Conservation (phyloP, 2,113 vertebrate species). For the Tympanuchus pallidicinctus region DNA sequence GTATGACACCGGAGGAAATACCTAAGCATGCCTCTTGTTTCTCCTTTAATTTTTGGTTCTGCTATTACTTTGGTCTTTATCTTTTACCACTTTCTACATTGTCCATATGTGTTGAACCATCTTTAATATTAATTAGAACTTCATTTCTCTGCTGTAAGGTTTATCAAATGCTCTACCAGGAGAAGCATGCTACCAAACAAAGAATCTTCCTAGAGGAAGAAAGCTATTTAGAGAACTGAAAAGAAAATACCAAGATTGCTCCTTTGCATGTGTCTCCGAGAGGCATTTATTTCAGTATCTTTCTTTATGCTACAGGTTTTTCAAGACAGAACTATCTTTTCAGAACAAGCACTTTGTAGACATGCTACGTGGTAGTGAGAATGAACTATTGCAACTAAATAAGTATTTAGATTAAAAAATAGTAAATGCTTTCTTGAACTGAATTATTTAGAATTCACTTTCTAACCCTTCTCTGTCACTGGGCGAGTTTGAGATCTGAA, state of each 20-base stretch:
- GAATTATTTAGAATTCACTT: background rate
- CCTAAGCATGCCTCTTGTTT: conserved; percentile 6
- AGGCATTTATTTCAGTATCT: background rate
- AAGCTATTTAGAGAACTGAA: background rate
- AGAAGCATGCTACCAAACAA: background rate
- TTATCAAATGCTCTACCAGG: background rate
- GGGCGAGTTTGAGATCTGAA: background rate
- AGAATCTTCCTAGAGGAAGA: background rate
- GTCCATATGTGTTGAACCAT: background rate
- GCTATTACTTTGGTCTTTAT: background rate
- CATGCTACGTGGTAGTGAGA: background rate
- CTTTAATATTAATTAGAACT: background rate
- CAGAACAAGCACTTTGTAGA: background rate
- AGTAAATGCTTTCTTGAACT: background rate
- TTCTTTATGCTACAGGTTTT: background rate
- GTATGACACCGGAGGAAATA: background rate
- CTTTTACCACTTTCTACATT: background rate
- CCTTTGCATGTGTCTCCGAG: background rate
- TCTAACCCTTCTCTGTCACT: background rate
- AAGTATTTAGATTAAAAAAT: background rate
- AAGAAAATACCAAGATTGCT: background rate
- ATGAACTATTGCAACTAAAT: background rate
- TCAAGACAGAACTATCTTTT: background rate
- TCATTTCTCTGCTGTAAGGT: background rate
- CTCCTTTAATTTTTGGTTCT: background rate